A percentile compares a stretch with the other conserved stretches of the same genome.
These are phyloP conservation scores for Apis cerana DNA, from an alignment of 1,140 invertebrate species.

Conservation along the genomic window DNA sequence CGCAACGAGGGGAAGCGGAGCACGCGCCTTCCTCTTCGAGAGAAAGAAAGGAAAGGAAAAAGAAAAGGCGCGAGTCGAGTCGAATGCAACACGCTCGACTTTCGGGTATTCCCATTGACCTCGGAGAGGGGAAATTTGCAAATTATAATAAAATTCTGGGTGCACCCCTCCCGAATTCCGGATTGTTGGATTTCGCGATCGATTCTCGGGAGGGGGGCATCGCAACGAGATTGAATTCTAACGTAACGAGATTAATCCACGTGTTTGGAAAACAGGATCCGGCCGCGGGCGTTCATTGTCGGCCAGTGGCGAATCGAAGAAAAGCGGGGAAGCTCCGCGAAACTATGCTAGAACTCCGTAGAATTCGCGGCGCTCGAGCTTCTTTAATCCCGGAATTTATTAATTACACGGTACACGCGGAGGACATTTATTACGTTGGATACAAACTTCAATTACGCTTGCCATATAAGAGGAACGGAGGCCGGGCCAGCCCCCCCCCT, in stretches of 20 bases:
- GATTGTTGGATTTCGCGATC: no score
- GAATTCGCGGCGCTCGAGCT: conserved; percentile 12
- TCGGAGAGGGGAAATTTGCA: no score
- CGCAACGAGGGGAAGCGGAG: no score
- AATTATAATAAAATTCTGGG: no score
- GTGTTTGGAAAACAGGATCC: no score
- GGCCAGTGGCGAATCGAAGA: not conserved
- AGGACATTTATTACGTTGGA: conserved; percentile 49
- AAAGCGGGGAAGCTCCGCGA: not conserved
- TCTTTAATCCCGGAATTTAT: conserved; percentile 52
- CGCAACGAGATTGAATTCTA: not conserved
- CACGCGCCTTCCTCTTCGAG: no score
- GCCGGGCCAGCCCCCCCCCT: not conserved
- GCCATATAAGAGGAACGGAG: conserved; percentile 34
- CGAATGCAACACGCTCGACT: not conserved
- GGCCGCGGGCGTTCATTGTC: not conserved
- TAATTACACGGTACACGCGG: conserved; percentile 39
- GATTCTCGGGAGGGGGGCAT: not conserved
- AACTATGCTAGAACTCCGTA: conserved; percentile 21
- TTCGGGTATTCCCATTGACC: no score
- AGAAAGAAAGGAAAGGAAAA: no score
- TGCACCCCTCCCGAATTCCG: no score
- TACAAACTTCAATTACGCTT: conserved; percentile 49
- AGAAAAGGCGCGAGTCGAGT: not conserved
- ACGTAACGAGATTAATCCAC: not conserved